Evolutionary conservation across 2,797 vertebrate genomes (phyloP).

Genomic region (Acipenser transmontanus): DNA sequence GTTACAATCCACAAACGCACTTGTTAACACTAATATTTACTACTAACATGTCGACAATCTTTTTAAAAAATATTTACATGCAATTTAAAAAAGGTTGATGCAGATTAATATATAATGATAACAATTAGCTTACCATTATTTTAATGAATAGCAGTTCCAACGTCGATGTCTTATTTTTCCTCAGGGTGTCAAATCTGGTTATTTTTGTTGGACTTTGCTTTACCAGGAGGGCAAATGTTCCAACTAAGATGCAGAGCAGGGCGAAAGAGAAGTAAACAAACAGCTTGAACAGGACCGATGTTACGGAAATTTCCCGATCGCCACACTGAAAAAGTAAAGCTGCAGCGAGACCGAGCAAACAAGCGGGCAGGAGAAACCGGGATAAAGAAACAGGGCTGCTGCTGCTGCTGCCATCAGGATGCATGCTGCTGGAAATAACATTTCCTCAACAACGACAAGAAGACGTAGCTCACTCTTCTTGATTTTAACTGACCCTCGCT

Average conservation of each 20-base stretch:
- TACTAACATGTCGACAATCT: too few relatives aligned
- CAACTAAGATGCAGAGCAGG: conserved; percentile 61
- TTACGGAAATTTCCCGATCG: conserved; percentile 58
- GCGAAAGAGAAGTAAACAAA: conserved; percentile 66
- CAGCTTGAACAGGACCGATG: conserved; percentile 64
- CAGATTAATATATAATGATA: too few relatives aligned
- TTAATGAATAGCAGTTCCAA: conserved; percentile 50
- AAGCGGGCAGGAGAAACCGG: conserved; percentile 49
- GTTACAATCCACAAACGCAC: too few relatives aligned
- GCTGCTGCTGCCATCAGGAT: conserved; percentile 16
- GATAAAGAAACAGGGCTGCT: conserved; percentile 33
- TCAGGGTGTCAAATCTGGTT: conserved; percentile 48
- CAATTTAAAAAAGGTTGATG: too few relatives aligned
- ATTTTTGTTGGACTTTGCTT: conserved; percentile 57
- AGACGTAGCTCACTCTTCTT: conserved; percentile 4
- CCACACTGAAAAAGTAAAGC: conserved; percentile 57
- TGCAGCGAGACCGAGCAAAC: conserved; percentile 56
- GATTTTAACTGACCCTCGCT: conserved; percentile 2
- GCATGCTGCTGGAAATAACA: conserved; percentile 24
- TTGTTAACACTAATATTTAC: too few relatives aligned
- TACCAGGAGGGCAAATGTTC: conserved; percentile 57
- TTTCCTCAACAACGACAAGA: conserved; percentile 12
- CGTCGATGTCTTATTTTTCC: conserved; percentile 37
- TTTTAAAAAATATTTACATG: too few relatives aligned
- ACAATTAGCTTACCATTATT: conserved; percentile 53